phyloP scores from a whole-genome alignment of 1,140 invertebrate species.

The Eupristina koningsbergeri region DNA sequence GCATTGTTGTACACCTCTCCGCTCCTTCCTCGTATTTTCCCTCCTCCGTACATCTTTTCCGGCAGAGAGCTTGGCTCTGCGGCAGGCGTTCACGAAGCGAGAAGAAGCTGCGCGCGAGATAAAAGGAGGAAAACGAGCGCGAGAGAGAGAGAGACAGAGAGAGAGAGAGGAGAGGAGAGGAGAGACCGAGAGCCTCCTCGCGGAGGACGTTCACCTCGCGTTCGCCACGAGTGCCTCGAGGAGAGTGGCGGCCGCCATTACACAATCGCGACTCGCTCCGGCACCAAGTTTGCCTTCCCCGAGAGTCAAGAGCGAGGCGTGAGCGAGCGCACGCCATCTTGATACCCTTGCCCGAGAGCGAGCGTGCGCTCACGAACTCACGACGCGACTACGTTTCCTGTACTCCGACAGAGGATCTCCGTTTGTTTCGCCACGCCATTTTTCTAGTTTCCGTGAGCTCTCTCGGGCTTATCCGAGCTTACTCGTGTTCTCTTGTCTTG shows the following conservation, averaged over 20 bases:
- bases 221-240: not conserved
- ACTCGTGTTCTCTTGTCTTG: not conserved
- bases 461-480: not conserved
- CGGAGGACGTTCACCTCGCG: constrained; percentile 46
- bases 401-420: constrained; percentile 14
- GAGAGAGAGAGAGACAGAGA: constrained; percentile 31
- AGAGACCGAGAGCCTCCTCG: constrained; percentile 27
- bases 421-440: constrained; percentile 23
- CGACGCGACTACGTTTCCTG: constrained; percentile 36
- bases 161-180: constrained; percentile 31
- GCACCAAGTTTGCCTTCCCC: not conserved
- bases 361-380: constrained; percentile 18
- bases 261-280: constrained; percentile 41
- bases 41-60: constrained; percentile 1
- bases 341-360: constrained; percentile 43
- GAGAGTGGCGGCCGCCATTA: constrained; percentile 45
- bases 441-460: constrained; percentile 19
- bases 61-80: not conserved
- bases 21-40: not conserved
- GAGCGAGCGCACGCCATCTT: constrained; percentile 45
- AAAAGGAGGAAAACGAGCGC: constrained; percentile 38
- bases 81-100: constrained; percentile 19
- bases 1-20: constrained; percentile 40
- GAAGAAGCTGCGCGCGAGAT: constrained; percentile 29
- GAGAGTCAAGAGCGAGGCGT: constrained; percentile 36